Evolutionary conservation across 2,888 invertebrate species (phyloP).

Genomic region (Aelia acuminata): DNA sequence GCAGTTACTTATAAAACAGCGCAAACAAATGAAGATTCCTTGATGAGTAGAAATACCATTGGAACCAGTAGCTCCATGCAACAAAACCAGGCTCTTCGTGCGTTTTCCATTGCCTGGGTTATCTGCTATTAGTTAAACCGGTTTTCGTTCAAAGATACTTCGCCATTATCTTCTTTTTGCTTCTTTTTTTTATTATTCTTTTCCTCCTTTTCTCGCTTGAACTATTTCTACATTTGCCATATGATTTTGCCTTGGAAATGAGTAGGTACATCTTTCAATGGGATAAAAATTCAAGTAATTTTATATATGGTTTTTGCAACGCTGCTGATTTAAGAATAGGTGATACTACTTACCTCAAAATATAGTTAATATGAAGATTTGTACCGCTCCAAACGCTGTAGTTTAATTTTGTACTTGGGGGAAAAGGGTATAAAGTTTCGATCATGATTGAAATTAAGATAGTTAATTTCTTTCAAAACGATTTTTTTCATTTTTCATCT

Average conservation of each 20-base stretch:
- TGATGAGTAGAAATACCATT: neutral
- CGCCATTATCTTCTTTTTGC: neutral
- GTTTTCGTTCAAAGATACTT: slow-evolving; percentile 21
- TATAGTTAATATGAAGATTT: too few relatives aligned
- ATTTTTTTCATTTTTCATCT: too few relatives aligned
- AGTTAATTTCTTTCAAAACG: too few relatives aligned
- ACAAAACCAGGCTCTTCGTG: slow-evolving; percentile 8
- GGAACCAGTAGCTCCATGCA: neutral
- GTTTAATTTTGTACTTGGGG: too few relatives aligned
- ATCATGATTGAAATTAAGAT: too few relatives aligned
- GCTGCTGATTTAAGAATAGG: too few relatives aligned
- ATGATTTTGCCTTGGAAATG: neutral
- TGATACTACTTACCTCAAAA: too few relatives aligned
- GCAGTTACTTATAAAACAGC: neutral
- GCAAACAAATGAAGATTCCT: neutral
- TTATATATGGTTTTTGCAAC: too few relatives aligned
- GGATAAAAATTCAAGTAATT: too few relatives aligned
- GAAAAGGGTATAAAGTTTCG: too few relatives aligned
- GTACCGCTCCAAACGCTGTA: too few relatives aligned
- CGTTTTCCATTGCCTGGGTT: slow-evolving; percentile 5
- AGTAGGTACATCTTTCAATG: too few relatives aligned
- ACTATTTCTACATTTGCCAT: neutral
- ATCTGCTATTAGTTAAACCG: slow-evolving; percentile 34
- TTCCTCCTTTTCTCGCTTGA: neutral
- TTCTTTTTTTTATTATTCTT: neutral